Conservation (phyloP, 1,140 invertebrate genomes). For the Parapsyche elsis region DNA sequence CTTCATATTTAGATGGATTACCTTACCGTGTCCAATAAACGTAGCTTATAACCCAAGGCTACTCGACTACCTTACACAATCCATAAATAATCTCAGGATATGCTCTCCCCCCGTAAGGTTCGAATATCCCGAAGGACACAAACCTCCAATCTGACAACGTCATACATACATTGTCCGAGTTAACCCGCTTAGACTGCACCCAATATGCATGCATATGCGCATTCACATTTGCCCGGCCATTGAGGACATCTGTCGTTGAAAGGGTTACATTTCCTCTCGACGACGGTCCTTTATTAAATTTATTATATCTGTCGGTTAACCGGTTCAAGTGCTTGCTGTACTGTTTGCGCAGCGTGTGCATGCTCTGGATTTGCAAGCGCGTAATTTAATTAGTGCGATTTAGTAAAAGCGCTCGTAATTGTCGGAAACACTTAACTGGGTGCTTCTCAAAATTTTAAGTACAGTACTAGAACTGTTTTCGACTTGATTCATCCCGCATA, state of each 20-base stretch:
- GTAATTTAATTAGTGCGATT: conserved; percentile 5
- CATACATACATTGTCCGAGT: background rate
- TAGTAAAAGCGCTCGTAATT: background rate
- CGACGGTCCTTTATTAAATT: background rate
- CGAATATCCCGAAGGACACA: background rate
- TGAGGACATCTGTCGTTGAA: background rate
- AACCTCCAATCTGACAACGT: no score
- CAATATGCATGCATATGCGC: background rate
- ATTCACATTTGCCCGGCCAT: background rate
- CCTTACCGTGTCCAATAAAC: conserved; percentile 28
- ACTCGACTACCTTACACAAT: background rate
- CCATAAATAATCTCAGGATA: conserved; percentile 18
- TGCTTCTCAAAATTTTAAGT: background rate
- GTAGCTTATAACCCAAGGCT: background rate
- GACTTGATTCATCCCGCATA: no score
- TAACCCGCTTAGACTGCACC: background rate
- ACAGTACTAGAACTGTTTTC: no score
- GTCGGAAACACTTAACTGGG: background rate
- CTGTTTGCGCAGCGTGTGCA: no score
- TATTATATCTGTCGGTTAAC: no score
- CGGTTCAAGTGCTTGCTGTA: no score
- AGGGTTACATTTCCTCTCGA: background rate
- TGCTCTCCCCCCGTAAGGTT: background rate
- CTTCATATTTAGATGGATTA: conserved; percentile 33
- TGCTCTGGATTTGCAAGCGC: background rate